Evolutionary conservation across 2,888 invertebrate genomes (phyloP).

Genomic region (Lepidochrysops patricia): DNA sequence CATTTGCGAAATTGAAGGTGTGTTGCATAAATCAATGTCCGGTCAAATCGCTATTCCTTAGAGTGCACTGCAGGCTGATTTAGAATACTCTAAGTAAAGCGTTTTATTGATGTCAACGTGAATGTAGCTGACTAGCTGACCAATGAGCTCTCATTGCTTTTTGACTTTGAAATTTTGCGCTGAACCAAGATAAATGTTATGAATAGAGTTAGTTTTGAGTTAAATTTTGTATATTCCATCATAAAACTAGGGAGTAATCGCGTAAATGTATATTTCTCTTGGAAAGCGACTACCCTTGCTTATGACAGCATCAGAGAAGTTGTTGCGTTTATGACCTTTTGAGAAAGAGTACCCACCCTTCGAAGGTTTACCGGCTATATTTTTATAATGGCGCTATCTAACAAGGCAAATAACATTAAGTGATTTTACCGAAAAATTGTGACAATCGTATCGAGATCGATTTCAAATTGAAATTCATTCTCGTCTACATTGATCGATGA

Average conservation of each 20-base stretch:
- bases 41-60: constrained; percentile 13
- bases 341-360: no score
- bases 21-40: constrained; percentile 13
- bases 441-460: neutral
- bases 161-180: neutral
- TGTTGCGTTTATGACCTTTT: no score
- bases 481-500: neutral
- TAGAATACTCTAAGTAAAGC: constrained; percentile 6
- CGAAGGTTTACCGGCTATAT: no score
- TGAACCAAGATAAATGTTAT: no score
- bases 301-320: no score
- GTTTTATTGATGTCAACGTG: neutral
- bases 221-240: no score
- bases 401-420: neutral
- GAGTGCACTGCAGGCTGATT: constrained; percentile 14
- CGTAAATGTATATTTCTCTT: no score
- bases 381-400: no score
- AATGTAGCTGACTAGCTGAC: neutral
- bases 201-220: no score
- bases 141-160: neutral
- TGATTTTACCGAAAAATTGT: neutral
- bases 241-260: no score
- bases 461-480: neutral
- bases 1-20: constrained; percentile 12
- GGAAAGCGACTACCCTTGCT: no score